phyloP scores from a whole-genome alignment of 2,797 vertebrate genomes.

The Babyrousa celebensis region DNA sequence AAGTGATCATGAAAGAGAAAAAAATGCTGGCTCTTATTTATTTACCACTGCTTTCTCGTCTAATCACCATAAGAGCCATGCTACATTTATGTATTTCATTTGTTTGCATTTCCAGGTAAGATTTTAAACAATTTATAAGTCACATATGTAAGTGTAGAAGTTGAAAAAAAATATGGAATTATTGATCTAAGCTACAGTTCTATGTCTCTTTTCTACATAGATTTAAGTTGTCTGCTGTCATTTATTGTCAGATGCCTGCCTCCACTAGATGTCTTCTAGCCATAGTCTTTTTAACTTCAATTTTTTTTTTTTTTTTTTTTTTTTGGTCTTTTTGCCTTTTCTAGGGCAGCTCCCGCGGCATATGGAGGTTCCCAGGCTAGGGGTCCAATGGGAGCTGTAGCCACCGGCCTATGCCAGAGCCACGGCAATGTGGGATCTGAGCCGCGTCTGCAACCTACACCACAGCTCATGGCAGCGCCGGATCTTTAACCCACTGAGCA shows the following conservation, averaged over 20 bases:
- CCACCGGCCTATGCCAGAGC: too few relatives aligned
- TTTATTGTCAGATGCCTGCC: not conserved
- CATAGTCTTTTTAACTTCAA: not conserved
- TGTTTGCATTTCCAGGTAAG: not conserved
- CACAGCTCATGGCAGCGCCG: too few relatives aligned
- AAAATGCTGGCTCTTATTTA: not conserved
- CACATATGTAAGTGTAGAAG: not conserved
- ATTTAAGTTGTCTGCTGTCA: not conserved
- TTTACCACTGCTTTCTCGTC: not conserved
- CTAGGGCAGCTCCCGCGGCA: too few relatives aligned
- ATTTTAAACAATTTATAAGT: not conserved
- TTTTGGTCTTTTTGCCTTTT: too few relatives aligned
- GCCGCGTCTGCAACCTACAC: too few relatives aligned
- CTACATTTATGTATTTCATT: not conserved
- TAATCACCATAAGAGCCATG: accelerated
- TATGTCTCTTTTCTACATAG: not conserved
- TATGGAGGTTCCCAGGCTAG: too few relatives aligned
- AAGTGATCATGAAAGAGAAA: not conserved
- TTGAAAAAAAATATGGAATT: constrained; percentile 9
- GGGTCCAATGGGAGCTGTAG: too few relatives aligned
- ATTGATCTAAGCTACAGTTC: not conserved
- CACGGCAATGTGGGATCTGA: too few relatives aligned
- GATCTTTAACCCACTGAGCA: too few relatives aligned
- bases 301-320: not conserved
- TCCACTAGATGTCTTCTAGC: not conserved